Evolutionary conservation across 2,888 invertebrate genomes (phyloP).

Genomic region (Hermaeophaga mercurialis): DNA sequence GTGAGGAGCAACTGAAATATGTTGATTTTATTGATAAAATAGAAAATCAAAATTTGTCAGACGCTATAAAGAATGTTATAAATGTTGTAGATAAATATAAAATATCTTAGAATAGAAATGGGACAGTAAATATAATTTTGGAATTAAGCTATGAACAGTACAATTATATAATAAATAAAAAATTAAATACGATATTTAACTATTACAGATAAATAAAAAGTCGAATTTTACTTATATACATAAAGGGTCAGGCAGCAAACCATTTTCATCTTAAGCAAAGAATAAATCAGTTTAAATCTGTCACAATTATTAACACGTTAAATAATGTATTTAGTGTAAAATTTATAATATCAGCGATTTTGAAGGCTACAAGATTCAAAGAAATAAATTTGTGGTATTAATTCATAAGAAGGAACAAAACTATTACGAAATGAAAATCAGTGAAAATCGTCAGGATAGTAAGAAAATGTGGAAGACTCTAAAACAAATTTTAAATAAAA

Average conservation of each 20-base stretch:
- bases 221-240: too few species aligned
- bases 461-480: slow-evolving; percentile 1
- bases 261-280: too few species aligned
- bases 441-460: slow-evolving; percentile 1
- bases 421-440: background rate
- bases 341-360: background rate
- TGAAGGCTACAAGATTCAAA: background rate
- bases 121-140: slow-evolving; percentile 1
- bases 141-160: background rate
- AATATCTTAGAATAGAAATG: background rate
- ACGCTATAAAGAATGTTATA: background rate
- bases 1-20: background rate
- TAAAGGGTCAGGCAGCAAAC: too few species aligned
- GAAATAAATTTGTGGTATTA: background rate
- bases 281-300: too few species aligned
- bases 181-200: too few species aligned
- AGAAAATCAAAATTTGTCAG: slow-evolving; percentile 8
- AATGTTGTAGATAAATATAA: too few species aligned
- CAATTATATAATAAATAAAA: slow-evolving; percentile 1
- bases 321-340: too few species aligned
- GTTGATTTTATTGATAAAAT: background rate
- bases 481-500: too few species aligned
- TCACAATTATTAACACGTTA: too few species aligned
- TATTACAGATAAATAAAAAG: too few species aligned
- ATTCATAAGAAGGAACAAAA: background rate